phyloP scores from a whole-genome alignment of 2,888 invertebrate genomes.

The Acleris cristana region DNA sequence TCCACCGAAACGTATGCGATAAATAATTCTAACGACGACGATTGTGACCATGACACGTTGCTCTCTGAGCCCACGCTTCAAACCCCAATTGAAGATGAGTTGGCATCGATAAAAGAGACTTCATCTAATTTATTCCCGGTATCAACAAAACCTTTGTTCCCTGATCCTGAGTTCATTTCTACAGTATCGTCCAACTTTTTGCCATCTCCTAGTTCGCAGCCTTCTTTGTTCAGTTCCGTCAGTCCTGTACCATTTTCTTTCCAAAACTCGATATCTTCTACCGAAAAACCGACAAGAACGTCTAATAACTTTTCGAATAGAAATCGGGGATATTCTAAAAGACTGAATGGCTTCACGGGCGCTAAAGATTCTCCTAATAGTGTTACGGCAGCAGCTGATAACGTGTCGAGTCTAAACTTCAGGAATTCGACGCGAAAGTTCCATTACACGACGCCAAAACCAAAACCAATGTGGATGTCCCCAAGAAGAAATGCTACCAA shows the following conservation, averaged over 20 bases:
- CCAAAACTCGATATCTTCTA: conserved; percentile 59
- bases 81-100: conserved; percentile 62
- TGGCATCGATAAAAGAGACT: conserved; percentile 56
- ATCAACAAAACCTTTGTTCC: conserved; percentile 45
- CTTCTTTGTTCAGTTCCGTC: conserved; percentile 48
- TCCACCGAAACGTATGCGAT: conserved; percentile 77
- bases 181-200: conserved; percentile 53
- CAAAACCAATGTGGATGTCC: conserved; percentile 73
- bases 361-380: conserved; percentile 71
- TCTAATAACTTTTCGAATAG: conserved; percentile 57
- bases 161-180: conserved; percentile 41
- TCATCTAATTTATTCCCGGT: conserved; percentile 48
- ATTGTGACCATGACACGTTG: conserved; percentile 71
- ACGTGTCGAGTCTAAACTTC: conserved; percentile 47
- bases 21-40: conserved; percentile 65
- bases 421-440: conserved; percentile 67
- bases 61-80: conserved; percentile 59
- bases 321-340: conserved; percentile 70
- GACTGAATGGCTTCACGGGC: conserved; percentile 61
- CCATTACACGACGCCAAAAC: conserved; percentile 70
- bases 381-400: conserved; percentile 59
- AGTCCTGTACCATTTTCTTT: conserved; percentile 52
- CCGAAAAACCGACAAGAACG: conserved; percentile 57
- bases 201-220: conserved; percentile 50
- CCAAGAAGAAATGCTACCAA: conserved; percentile 67